A percentile compares a stretch with the other conserved stretches of the same genome.
Evolutionary conservation across 2,113 vertebrate genomes (phyloP).

Genomic region (Mandrillus leucophaeus): DNA sequence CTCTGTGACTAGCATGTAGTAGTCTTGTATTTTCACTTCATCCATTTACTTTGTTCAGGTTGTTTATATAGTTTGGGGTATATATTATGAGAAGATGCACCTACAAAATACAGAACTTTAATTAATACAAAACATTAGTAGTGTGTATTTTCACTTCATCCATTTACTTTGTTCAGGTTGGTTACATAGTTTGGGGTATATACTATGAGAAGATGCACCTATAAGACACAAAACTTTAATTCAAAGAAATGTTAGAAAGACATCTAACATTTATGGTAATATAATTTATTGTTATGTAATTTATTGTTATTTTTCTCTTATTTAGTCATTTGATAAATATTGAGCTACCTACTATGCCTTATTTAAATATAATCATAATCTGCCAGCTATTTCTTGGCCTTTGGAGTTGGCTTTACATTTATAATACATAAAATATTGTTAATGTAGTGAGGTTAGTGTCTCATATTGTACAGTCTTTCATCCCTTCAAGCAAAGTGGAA

Average conservation of each 20-base stretch:
- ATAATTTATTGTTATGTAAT: too few relatives aligned
- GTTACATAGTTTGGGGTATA: background rate
- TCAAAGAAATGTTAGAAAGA: conserved; percentile 1
- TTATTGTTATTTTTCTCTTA: background rate
- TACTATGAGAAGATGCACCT: background rate
- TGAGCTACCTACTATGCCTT: background rate
- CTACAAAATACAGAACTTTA: background rate
- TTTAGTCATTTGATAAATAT: conserved; percentile 29
- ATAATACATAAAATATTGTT: background rate
- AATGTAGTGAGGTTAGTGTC: background rate
- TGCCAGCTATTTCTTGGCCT: background rate
- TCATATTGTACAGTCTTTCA: background rate
- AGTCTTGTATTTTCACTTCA: background rate
- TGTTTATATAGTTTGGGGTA: background rate
- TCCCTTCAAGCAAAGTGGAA: background rate
- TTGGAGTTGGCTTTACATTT: conserved; percentile 9
- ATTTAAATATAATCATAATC: background rate
- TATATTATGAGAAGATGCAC: background rate
- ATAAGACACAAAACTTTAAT: background rate
- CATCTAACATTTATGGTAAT: background rate
- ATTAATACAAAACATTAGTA: background rate
- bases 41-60: background rate
- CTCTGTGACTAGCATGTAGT: background rate
- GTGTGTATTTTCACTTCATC: background rate
- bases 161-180: background rate